Base-by-base conservation (phyloP, 2,113 vertebrate species). In the Salminus brasiliensis region DNA sequence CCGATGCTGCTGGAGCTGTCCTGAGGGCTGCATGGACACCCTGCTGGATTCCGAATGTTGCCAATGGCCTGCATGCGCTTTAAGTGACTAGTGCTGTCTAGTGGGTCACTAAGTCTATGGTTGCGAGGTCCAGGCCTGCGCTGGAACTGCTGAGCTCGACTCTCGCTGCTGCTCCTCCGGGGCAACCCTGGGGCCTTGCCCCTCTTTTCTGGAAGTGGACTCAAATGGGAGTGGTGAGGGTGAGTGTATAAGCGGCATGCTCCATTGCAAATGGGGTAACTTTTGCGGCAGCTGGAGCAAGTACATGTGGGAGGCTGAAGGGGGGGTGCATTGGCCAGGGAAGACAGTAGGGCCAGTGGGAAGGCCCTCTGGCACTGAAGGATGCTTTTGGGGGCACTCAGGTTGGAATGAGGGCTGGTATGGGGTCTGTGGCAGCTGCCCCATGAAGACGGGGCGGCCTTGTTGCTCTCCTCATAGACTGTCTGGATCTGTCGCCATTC, bases 401-500 rank as follows among this genome's bases (percentile, higher is more conserved):
- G 93, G 43, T 88, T 88, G 5, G 83, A 77, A 0, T 90, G 81
- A 55, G 91, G 82, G 1, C 90, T 87, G 0, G 88, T 82, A 4
- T 90, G 81, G 0, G 91, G 86, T 59, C 89, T 85, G 2, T 75
- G 87, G 63, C 88, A 94, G 85, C 70, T n/a, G 0, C 72, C 73
- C 3, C 34, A 13, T 1, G 76, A 15, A 0, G 87, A 72, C 4
- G 23, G 71, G 0, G 12, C 18, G 0, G 71, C 72, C 52, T 80
- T 94, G 21, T 84, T 91, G 8, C 74, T 92, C 79, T 98, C 95
- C 0, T 89, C 87, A 80, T 95, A 93, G 0, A 93, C 53, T 0
- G 94, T 96, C 89, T 95, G 95, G 73, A 94, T 83, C 62, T 97
- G 96, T 66, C 89, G 84, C 96, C 95, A 96, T 78, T 98, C 96